Percentiles rank a stretch among this genome's conserved stretches.
These are phyloP conservation scores for Hirundichthys speculiger DNA, from an alignment of 2,113 vertebrate species.

Conservation along the genomic window DNA sequence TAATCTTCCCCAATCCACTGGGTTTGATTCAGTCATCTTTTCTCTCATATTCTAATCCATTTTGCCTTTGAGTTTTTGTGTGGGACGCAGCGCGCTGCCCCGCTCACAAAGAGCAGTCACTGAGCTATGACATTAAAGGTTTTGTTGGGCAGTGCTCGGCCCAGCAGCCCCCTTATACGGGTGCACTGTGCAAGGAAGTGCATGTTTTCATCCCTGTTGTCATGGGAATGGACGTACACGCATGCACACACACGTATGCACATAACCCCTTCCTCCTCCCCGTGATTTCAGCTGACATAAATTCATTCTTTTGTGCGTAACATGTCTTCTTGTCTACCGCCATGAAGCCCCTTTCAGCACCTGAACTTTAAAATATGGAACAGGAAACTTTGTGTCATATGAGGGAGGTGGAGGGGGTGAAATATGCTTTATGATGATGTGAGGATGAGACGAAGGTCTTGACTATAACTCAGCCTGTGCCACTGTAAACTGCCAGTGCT, in stretches of 20 bases:
- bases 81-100: conserved; percentile 68
- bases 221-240: conserved; percentile 69
- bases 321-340: conserved; percentile 51
- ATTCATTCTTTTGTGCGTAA: conserved; percentile 62
- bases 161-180: conserved; percentile 66
- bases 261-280: conserved; percentile 33
- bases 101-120: conserved; percentile 73
- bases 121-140: conserved; percentile 85
- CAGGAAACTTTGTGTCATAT: conserved; percentile 58
- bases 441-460: conserved; percentile 63
- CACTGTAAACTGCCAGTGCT: conserved; percentile 45
- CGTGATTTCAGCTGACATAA: conserved; percentile 61
- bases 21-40: conserved; percentile 83
- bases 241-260: conserved; percentile 26
- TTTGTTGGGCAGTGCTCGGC: conserved; percentile 72
- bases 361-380: conserved; percentile 73
- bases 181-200: conserved; percentile 67
- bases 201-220: conserved; percentile 77
- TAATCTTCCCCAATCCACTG: conserved; percentile 82
- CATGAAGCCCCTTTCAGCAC: conserved; percentile 63
- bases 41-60: conserved; percentile 82
- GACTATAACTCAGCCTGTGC: conserved; percentile 60
- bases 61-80: conserved; percentile 83
- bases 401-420: conserved; percentile 35
- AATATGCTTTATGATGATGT: conserved; percentile 57